Evolutionary conservation across 2,797 vertebrate genomes (phyloP), one percentile per base, ranked within the genome.

Genomic region (Sardinella longiceps): DNA sequence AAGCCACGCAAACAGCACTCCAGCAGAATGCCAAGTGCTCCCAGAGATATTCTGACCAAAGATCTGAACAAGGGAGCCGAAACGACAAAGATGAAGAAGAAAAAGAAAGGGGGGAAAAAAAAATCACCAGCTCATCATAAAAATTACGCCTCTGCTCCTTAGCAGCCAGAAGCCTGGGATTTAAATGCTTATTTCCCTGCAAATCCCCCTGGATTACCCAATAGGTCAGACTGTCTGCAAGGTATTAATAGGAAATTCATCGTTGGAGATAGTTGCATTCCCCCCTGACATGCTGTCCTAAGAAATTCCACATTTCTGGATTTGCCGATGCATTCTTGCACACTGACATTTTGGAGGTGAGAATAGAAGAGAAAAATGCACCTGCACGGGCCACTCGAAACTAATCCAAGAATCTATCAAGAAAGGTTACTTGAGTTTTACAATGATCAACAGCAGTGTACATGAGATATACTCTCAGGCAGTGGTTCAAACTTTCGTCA

Each of bases 201-300:
- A 92, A 95, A 94, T 92, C 94, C 93, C 89, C 15, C 1, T 6
- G 90, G 94, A 94, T 95, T 94, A 95, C 91, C 91, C 91, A 92
- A 95, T 94, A 94, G 94, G 94, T 94, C 94, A 94, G 89, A 51
- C 88, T 88, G 88, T 88, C 90, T 92, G 92, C 87, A 85, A 77
- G 87, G 90, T 90, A 94, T 91, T 88, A 84, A 60, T 82, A 46
- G 43, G 82, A 87, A 88, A 88, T 88, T 84, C 85, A 84, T 80
- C 86, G 82, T 87, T 86, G 84, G 85, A 88, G 77, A 88, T 84
- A 83, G 81, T 89, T 89, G 89, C 33, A 84, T 83, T 86, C 84
- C 85, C 88, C 83, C 87, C 90, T 87, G 25, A 84, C 66, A 74
- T 33, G 23, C 15, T 5, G 66, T 39, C 33, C 66, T 74, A 39